Conservation (phyloP, 2,888 invertebrate genomes). For the Lamproptera curius region DNA sequence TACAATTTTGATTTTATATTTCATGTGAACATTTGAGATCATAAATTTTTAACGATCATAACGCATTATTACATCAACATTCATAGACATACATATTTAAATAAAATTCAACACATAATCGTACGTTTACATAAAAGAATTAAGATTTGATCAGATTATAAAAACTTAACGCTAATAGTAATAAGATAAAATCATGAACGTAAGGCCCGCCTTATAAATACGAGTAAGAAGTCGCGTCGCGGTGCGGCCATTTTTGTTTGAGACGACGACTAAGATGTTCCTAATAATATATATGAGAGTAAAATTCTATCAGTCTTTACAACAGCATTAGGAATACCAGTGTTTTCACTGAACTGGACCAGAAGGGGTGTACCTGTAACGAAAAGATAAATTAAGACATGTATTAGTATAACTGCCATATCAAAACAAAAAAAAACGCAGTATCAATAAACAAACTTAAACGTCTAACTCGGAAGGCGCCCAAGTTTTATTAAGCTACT, state of each 20-base stretch:
- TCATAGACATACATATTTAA: slow-evolving; percentile 2
- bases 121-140: neutral
- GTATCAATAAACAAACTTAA: too few species aligned
- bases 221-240: slow-evolving; percentile 2
- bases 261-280: slow-evolving; percentile 29
- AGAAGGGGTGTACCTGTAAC: slow-evolving; percentile 45
- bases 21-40: slow-evolving; percentile 21
- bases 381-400: too few species aligned
- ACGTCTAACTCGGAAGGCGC: too few species aligned
- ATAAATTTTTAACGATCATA: slow-evolving; percentile 14
- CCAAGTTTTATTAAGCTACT: too few species aligned
- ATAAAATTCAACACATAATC: slow-evolving; percentile 4
- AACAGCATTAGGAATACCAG: slow-evolving; percentile 45
- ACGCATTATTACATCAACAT: slow-evolving; percentile 4
- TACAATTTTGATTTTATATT: slow-evolving; percentile 9
- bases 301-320: slow-evolving; percentile 71
- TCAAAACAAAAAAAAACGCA: too few species aligned
- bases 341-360: slow-evolving; percentile 35
- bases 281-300: slow-evolving; percentile 42
- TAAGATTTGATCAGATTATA: slow-evolving; percentile 1
- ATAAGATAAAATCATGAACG: neutral
- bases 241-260: neutral
- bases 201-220: slow-evolving; percentile 4
- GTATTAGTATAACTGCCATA: too few species aligned
- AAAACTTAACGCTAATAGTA: neutral